These are phyloP conservation scores for Pollenia amentaria DNA, from an alignment of 2,888 invertebrate species.

Conservation along the genomic window DNA sequence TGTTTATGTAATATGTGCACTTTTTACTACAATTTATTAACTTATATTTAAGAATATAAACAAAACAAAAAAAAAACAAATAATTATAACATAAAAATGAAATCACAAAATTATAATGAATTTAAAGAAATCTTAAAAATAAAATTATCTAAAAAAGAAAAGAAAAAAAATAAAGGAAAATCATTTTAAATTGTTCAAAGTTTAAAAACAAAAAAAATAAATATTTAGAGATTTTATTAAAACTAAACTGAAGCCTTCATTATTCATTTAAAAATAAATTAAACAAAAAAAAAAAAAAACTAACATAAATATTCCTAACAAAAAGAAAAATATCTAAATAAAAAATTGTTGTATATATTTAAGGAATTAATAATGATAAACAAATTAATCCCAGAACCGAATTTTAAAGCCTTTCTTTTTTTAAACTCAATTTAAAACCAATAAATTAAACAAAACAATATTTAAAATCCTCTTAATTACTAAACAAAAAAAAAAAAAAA, in stretches of 20 bases:
- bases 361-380: constrained; percentile 47
- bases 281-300: constrained; percentile 16
- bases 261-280: constrained; percentile 43
- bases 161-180: constrained; percentile 31
- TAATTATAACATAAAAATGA: too few species aligned
- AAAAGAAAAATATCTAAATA: constrained; percentile 1
- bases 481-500: constrained; percentile 33
- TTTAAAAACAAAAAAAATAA: constrained; percentile 10
- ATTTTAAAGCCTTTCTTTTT: constrained; percentile 65
- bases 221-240: constrained; percentile 55
- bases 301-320: too few species aligned
- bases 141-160: constrained; percentile 10
- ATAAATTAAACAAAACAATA: neutral
- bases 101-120: constrained; percentile 30
- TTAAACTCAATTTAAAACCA: constrained; percentile 23
- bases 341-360: constrained; percentile 63
- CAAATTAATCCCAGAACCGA: constrained; percentile 47
- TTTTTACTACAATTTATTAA: constrained; percentile 63
- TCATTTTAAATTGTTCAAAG: constrained; percentile 51
- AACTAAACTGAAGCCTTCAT: constrained; percentile 55
- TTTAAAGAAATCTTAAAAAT: neutral
- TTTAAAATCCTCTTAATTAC: constrained; percentile 41
- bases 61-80: neutral
- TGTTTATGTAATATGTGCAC: constrained; percentile 65
- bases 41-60: constrained; percentile 38